Base-by-base conservation (phyloP, 2,888 invertebrate species). In the Dinocampus coccinellae region DNA sequence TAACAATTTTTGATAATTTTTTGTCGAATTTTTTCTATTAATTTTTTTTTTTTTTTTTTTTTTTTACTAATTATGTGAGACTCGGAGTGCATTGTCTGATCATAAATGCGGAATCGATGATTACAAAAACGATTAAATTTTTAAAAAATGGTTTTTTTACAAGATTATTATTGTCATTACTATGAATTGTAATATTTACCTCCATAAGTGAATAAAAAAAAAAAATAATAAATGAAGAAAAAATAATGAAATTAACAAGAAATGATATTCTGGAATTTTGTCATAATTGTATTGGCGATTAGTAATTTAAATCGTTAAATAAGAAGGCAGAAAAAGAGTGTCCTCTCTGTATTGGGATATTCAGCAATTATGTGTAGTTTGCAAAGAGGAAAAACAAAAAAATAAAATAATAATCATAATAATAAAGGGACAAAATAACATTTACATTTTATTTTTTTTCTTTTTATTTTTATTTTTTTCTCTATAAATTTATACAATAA, bases 11-110 rank as follows among this genome's bases (percentile, higher is more conserved):
- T 22, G 20, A 42, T n/a, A 39, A 34, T 20, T 39, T 57, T 63
- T 34, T 70, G 42, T 36, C 52, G 55, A 61, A 53, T 70, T 52
- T 34, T 66, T 62, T 61, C 29, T 22, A 29, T 39, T 73, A 22
- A 65, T 72, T 58, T 42, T 42, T 16, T 29, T 20, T 47, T 70
- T 58, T 72, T 60, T 34, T 55, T 58, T 55, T 52, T 16, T 63
- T 66, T 58, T 69, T 64, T 66, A 47, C n/a, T 24, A 29, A 22
- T 33, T 9, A 57, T 10, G 55, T 29, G 61, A 65, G 42, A 70
- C 76, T 79, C 78, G 80, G 78, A 78, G 78, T 76, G 79, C 63
- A 73, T 75, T 69, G 73, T 76, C 75, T 62, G 75, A 67, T 79
- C 72, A 29, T 29, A 3, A n/a, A 57, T 1, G 77, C 73, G 53